These are phyloP conservation scores for Pangasius macronema DNA, from an alignment of 2,797 vertebrate species.

Conservation along the genomic window DNA sequence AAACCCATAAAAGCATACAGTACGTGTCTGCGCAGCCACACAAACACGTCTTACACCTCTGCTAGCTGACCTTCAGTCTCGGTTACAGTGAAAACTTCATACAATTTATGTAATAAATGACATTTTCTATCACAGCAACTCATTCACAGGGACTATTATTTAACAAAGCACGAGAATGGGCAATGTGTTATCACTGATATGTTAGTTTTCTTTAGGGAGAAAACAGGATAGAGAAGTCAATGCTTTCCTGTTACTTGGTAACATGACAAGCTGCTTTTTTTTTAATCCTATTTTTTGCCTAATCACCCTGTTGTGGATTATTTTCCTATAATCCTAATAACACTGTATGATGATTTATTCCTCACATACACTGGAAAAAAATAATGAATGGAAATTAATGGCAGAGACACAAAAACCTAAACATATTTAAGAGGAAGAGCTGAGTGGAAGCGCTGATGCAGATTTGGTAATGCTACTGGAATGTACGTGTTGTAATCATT, in stretches of 20 bases:
- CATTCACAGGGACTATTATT: too few species aligned
- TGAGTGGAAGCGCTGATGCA: neutral
- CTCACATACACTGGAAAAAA: neutral
- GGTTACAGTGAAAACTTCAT: too few species aligned
- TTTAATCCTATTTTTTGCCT: neutral
- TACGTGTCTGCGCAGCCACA: neutral
- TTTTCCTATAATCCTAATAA: neutral
- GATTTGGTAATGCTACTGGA: neutral
- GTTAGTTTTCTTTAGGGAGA: too few species aligned
- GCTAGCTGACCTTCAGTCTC: too few species aligned
- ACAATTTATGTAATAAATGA: too few species aligned
- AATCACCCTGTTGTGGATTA: neutral
- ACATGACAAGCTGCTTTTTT: neutral
- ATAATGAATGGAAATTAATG: neutral
- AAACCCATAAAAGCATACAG: neutral
- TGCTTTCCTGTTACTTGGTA: neutral
- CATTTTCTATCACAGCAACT: too few species aligned
- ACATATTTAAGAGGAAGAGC: neutral
- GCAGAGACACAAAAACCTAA: neutral
- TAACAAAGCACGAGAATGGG: too few species aligned
- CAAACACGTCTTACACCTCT: too few species aligned
- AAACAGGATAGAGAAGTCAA: too few species aligned
- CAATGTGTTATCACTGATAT: too few species aligned
- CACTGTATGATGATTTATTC: neutral
- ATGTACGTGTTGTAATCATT: neutral